These are phyloP conservation scores for Oreochromis niloticus DNA, from an alignment of 2,113 vertebrate species.

Conservation along the genomic window DNA sequence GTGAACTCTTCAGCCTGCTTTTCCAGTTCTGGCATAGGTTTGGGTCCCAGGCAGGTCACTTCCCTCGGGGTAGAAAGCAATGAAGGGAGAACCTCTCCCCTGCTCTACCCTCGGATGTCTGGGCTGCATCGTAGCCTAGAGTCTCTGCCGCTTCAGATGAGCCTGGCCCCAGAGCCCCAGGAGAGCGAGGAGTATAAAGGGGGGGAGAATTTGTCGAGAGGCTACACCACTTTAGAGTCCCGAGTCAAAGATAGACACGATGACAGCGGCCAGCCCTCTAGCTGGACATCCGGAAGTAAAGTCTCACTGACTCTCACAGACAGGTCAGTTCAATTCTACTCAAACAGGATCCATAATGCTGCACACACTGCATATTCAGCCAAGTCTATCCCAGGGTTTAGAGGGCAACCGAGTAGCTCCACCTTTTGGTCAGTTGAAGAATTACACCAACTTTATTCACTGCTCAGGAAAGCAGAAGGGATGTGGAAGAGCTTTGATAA, in stretches of 20 bases:
- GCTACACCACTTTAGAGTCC: constrained; percentile 37
- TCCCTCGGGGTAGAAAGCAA: constrained; percentile 50
- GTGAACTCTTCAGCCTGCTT: constrained; percentile 91
- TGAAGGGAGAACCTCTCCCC: constrained; percentile 70
- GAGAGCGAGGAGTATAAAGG: constrained; percentile 32
- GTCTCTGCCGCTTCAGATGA: constrained; percentile 89
- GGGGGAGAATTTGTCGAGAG: constrained; percentile 21
- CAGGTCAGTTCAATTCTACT: constrained; percentile 37
- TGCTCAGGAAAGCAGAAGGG: not conserved
- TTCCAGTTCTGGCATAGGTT: constrained; percentile 78
- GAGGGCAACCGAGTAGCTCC: not conserved
- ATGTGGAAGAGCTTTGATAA: not conserved
- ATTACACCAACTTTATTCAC: not conserved
- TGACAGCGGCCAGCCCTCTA: constrained; percentile 48
- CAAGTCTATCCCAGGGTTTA: not conserved
- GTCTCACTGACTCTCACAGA: constrained; percentile 49
- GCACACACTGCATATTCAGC: not conserved
- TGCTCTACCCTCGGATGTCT: constrained; percentile 86
- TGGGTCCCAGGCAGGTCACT: constrained; percentile 71
- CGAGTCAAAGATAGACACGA: constrained; percentile 54
- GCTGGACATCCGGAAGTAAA: constrained; percentile 60
- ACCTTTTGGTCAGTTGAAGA: constrained; percentile 15
- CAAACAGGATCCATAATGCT: not conserved
- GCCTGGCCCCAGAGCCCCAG: constrained; percentile 76
- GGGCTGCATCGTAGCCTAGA: constrained; percentile 94